Percentiles rank a stretch among this genome's conserved stretches.
These are phyloP conservation scores for human (Homo sapiens) DNA, from an alignment of 2,113 vertebrate species.

Conservation along the genomic window DNA sequence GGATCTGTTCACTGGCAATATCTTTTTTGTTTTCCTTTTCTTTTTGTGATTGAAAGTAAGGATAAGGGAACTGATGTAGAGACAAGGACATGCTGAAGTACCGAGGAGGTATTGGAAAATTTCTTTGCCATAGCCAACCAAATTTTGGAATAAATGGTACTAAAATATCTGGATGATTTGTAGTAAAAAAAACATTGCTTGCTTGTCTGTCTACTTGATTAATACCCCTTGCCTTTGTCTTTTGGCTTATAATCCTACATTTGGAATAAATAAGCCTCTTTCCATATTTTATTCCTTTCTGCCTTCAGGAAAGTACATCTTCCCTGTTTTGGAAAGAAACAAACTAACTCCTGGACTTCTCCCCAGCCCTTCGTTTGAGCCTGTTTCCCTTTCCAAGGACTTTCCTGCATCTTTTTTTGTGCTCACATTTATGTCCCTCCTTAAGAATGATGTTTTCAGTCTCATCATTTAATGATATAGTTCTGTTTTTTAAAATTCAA, in stretches of 20 bases:
- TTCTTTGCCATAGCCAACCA: background rate
- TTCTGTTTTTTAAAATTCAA: background rate
- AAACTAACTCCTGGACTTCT: background rate
- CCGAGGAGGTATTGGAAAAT: background rate
- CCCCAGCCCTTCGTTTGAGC: background rate
- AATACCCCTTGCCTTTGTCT: background rate
- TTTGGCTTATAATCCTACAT: background rate
- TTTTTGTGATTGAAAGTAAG: too few species aligned
- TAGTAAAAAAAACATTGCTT: background rate
- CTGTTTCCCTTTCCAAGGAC: background rate
- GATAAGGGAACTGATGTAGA: background rate
- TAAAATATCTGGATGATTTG: background rate
- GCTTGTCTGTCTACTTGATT: background rate
- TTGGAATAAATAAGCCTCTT: background rate
- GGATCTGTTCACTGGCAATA: background rate
- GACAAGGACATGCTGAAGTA: background rate
- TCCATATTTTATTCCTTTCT: background rate
- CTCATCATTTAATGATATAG: background rate
- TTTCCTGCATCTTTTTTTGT: background rate
- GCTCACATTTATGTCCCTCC: background rate
- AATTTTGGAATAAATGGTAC: slow-evolving; percentile 19
- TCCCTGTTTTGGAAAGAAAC: background rate
- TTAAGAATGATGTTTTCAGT: slow-evolving; percentile 25
- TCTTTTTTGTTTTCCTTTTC: background rate
- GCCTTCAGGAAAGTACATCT: background rate